Evolutionary conservation across 2,113 vertebrate species (phyloP), one percentile per base, ranked within the genome.

Genomic region (Nesoenas mayeri): DNA sequence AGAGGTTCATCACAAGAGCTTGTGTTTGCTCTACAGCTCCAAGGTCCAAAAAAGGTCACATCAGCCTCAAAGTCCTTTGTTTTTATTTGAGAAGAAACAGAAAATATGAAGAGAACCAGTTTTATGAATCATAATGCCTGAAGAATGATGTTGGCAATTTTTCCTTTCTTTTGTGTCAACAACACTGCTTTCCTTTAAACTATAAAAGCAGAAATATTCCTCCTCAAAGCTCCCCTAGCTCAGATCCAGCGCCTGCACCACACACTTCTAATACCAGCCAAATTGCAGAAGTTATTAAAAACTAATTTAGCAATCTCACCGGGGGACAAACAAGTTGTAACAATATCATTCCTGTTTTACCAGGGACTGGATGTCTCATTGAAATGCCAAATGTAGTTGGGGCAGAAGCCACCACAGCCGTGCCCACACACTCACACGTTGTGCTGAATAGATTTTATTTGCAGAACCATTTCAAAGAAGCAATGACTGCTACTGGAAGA

Each of bases 1-100:
- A 4, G 18, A 17, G 15, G 29, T 10, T 9, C 66, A 18, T 0
- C 2, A 1, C 62, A 36, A 26, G 26, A 26, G 15, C 36, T 10
- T 0, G 14, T 4, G 47, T 12, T 66, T 47, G 47, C 47, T 28
- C n/a, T 11, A 2, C 65, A n/a, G 24, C 75, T n/a, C 36, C 1
- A 5, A 25, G 29, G 12, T 3, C 47, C 65, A 70, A 17, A 2
- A 47, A 34, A 16, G 42, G 77, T 12, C 78, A 8, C 42, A 16
- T 0, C 65, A 36, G 65, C 80, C 87, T 32, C 73, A 36, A 2
- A 70, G 2, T 5, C 2, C 14, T 8, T 40, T 25, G 65, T 8
- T 40, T 60, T 36, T 1, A 5, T 38, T 47, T 42, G 65, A 48
- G 47, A 18, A 28, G 60, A 29, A 22, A 34, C 25, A 48, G 38